A percentile compares a stretch with the other conserved stretches of the same genome.
These are phyloP conservation scores for Sipunculus nudus DNA, from an alignment of 2,888 invertebrate species.

Conservation along the genomic window DNA sequence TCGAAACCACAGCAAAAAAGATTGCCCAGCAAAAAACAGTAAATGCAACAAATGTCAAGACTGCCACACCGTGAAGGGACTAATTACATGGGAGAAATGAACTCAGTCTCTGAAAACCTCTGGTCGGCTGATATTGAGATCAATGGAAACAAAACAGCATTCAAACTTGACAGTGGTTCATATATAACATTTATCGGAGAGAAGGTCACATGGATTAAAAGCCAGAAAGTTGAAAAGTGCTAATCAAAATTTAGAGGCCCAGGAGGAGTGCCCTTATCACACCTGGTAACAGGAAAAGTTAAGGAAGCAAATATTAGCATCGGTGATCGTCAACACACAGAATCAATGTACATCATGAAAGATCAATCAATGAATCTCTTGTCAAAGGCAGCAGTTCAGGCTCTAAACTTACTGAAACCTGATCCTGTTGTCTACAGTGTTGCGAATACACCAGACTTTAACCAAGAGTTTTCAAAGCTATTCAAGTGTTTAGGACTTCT, in stretches of 20 bases:
- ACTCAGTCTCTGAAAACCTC: too few relatives aligned
- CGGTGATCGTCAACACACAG: neutral
- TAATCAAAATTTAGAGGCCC: neutral
- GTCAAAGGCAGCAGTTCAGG: neutral
- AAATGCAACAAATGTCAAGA: too few relatives aligned
- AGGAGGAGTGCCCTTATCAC: neutral
- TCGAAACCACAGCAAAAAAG: too few relatives aligned
- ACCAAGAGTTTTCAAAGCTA: too few relatives aligned
- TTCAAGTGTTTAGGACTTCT: too few relatives aligned
- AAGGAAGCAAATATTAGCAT: neutral
- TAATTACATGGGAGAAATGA: too few relatives aligned
- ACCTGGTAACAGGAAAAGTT: neutral
- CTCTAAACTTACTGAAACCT: neutral
- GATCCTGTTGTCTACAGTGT: neutral
- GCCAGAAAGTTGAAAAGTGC: neutral
- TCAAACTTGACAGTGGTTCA: constrained; percentile 41
- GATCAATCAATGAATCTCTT: constrained; percentile 1
- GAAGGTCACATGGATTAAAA: neutral
- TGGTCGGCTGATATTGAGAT: constrained; percentile 9
- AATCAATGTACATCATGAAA: constrained; percentile 4
- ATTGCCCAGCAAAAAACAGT: too few relatives aligned
- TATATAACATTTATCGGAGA: constrained; percentile 16
- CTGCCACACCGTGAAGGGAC: too few relatives aligned
- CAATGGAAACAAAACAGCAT: constrained; percentile 14
- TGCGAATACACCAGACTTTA: neutral